Conservation (phyloP, 2,797 vertebrate genomes). For the Brotula barbata region DNA sequence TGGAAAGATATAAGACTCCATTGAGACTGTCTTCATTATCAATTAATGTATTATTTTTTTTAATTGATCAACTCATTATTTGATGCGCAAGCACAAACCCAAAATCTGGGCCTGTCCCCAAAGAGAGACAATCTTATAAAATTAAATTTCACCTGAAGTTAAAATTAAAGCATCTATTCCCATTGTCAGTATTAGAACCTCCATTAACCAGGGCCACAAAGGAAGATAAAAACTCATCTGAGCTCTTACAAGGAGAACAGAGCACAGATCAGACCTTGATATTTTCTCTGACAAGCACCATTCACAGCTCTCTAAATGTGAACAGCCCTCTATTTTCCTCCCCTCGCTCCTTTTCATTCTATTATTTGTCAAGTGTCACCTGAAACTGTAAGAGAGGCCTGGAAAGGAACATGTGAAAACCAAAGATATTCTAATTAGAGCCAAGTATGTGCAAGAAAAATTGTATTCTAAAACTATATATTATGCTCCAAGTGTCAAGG, state of each 20-base stretch:
- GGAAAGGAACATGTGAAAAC: not conserved
- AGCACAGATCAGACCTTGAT: not conserved
- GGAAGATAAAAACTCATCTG: conserved; percentile 23
- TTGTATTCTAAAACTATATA: not conserved
- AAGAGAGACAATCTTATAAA: too few relatives aligned
- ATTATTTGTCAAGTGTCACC: not conserved
- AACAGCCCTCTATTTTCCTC: conserved; percentile 4
- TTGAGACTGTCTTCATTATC: too few relatives aligned
- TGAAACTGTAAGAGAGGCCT: not conserved
- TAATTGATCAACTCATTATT: too few relatives aligned
- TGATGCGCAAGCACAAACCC: too few relatives aligned
- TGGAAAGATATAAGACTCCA: too few relatives aligned
- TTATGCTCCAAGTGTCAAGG: not conserved
- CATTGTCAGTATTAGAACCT: conserved; percentile 11
- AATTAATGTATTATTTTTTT: too few relatives aligned
- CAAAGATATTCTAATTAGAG: not conserved
- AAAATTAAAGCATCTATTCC: not conserved
- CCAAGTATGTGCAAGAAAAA: not conserved
- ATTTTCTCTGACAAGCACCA: conserved; percentile 22
- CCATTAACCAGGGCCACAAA: conserved; percentile 14
- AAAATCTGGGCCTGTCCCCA: too few relatives aligned
- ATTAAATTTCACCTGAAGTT: not conserved
- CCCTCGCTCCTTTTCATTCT: not conserved
- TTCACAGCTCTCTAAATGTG: not conserved
- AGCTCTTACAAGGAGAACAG: too few relatives aligned